phyloP scores from a whole-genome alignment of 2,113 vertebrate genomes.

The Charadrius vociferus region DNA sequence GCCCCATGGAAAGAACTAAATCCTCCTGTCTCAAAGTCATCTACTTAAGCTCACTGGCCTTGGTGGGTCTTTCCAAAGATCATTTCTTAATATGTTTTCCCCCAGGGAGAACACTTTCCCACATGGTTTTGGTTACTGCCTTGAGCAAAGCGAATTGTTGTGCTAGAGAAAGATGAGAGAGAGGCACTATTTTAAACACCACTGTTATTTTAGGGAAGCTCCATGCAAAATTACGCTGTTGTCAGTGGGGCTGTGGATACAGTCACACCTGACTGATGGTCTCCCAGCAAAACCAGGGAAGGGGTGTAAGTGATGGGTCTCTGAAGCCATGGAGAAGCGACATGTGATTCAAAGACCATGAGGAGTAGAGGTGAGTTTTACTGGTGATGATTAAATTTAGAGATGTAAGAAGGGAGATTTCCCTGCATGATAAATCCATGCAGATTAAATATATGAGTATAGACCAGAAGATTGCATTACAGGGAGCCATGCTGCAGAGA shows the following conservation, averaged over 20 bases:
- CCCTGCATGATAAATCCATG: not conserved
- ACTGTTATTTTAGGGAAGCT: not conserved
- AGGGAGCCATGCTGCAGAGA: not conserved
- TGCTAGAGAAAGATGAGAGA: not conserved
- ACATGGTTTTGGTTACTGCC: not conserved
- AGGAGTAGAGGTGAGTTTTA: not conserved
- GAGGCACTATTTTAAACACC: not conserved
- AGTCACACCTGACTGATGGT: not conserved
- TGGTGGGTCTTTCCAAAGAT: not conserved
- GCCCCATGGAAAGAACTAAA: not conserved
- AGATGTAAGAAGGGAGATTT: not conserved
- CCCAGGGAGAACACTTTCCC: not conserved
- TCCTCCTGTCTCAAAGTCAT: not conserved
- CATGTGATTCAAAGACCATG: not conserved
- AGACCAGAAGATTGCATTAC: not conserved
- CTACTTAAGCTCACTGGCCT: not conserved
- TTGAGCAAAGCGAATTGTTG: fast-evolving
- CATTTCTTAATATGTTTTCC: not conserved
- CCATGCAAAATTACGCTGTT: not conserved
- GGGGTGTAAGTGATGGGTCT: not conserved
- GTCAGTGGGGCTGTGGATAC: not conserved
- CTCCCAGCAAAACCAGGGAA: not conserved
- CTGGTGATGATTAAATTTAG: not conserved
- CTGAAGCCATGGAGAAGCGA: not conserved
- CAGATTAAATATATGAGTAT: not conserved